Conservation (phyloP, 2,113 vertebrate genomes). For the Cyphomyrus discorhynchus region DNA sequence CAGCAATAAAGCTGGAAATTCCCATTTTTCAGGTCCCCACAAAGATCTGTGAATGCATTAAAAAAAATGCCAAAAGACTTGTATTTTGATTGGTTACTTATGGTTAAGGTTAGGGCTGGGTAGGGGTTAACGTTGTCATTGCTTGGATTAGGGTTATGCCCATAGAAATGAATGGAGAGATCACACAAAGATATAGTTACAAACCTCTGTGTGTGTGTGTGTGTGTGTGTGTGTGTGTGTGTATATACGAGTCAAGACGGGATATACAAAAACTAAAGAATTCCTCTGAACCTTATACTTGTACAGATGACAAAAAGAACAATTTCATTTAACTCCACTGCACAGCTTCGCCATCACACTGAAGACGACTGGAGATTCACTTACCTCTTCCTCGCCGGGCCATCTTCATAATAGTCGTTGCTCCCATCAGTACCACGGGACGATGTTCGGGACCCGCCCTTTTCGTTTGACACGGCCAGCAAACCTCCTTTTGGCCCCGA, state of each 20-base stretch:
- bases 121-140: no score
- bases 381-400: slow-evolving; percentile 74
- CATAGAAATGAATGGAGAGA: no score
- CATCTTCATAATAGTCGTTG: slow-evolving; percentile 78
- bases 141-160: no score
- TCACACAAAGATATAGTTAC: no score
- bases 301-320: neutral
- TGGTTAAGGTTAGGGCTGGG: no score
- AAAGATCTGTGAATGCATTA: no score
- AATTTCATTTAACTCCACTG: neutral
- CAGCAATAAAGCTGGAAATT: neutral
- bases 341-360: neutral
- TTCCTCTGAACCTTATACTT: neutral
- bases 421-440: slow-evolving; percentile 72
- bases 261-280: neutral
- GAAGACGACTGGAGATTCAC: slow-evolving; percentile 17
- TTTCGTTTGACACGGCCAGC: slow-evolving; percentile 43
- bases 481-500: slow-evolving; percentile 62
- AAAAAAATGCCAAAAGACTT: neutral
- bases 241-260: neutral
- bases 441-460: slow-evolving; percentile 71
- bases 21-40: neutral
- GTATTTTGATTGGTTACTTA: no score
- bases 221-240: neutral
- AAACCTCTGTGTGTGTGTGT: neutral